Conservation (phyloP, 2,113 vertebrate genomes). For the Sylvilagus bachmani region DNA sequence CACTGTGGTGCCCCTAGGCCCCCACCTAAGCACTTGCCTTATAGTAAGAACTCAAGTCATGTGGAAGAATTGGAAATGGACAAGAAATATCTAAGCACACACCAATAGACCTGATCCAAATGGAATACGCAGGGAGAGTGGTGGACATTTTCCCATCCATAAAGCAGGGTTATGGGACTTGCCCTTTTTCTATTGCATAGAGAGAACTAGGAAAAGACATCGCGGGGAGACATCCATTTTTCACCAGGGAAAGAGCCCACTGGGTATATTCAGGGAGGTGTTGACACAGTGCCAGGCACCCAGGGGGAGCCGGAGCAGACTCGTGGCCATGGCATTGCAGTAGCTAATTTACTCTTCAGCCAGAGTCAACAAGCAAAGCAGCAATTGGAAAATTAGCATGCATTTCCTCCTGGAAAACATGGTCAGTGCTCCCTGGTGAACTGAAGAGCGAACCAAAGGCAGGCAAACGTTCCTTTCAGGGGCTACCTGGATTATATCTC, state of each 20-base stretch:
- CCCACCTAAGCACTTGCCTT: not conserved
- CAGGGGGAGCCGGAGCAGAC: not conserved
- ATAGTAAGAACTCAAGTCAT: not conserved
- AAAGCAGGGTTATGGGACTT: not conserved
- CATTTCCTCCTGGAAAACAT: conserved; percentile 46
- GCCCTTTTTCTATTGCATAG: not conserved
- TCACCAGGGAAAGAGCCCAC: not conserved
- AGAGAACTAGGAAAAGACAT: not conserved
- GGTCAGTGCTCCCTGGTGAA: not conserved
- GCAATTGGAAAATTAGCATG: conserved; percentile 11
- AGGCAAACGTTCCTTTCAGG: not conserved
- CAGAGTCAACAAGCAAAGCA: conserved; percentile 37
- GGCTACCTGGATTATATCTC: not conserved
- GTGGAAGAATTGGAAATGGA: not conserved
- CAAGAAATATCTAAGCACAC: not conserved
- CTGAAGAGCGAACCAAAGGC: conserved; percentile 34
- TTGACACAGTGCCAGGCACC: not conserved
- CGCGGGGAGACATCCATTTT: not conserved
- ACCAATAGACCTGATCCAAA: not conserved
- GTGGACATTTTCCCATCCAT: not conserved
- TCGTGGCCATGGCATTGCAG: not conserved
- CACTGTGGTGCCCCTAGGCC: not conserved
- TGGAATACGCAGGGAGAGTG: not conserved
- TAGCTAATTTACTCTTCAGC: conserved; percentile 46
- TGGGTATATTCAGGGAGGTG: not conserved